Conservation (phyloP, 2,888 invertebrate genomes). For the Papilio gigon region DNA sequence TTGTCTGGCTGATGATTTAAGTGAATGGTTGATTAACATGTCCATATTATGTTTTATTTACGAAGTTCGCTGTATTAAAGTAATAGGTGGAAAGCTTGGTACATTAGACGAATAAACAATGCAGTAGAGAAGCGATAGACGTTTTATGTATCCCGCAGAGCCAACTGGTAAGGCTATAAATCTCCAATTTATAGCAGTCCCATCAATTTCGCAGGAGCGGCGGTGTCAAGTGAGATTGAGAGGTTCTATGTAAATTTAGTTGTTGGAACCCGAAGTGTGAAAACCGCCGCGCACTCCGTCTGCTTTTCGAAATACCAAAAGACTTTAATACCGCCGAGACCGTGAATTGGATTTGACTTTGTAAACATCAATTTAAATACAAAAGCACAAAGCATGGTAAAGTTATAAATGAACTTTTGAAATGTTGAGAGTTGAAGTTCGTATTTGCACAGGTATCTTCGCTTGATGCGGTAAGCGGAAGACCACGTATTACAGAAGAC, state of each 20-base stretch:
- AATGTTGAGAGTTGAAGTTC: background rate
- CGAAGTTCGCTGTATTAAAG: too few relatives aligned
- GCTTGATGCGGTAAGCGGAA: too few relatives aligned
- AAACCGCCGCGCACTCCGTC: constrained; percentile 1
- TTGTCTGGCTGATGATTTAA: too few relatives aligned
- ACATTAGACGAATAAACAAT: constrained; percentile 7
- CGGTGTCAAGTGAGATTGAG: constrained; percentile 35
- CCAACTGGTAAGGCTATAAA: constrained; percentile 27
- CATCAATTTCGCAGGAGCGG: constrained; percentile 26
- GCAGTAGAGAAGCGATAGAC: constrained; percentile 11
- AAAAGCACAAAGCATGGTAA: background rate
- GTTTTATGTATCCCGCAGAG: constrained; percentile 15
- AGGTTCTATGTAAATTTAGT: constrained; percentile 35
- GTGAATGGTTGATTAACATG: too few relatives aligned
- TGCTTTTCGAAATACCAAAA: constrained; percentile 17
- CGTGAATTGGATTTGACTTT: constrained; percentile 19
- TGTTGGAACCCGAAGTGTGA: constrained; percentile 22
- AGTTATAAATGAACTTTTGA: constrained; percentile 9
- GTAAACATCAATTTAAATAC: constrained; percentile 7
- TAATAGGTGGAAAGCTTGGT: background rate
- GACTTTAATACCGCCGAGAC: constrained; percentile 3
- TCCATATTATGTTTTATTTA: too few relatives aligned
- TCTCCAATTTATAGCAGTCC: constrained; percentile 28
- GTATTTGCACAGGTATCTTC: background rate
- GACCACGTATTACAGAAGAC: too few relatives aligned